Evolutionary conservation across 1,140 invertebrate species (phyloP).

Genomic region (Dinoponera quadriceps): DNA sequence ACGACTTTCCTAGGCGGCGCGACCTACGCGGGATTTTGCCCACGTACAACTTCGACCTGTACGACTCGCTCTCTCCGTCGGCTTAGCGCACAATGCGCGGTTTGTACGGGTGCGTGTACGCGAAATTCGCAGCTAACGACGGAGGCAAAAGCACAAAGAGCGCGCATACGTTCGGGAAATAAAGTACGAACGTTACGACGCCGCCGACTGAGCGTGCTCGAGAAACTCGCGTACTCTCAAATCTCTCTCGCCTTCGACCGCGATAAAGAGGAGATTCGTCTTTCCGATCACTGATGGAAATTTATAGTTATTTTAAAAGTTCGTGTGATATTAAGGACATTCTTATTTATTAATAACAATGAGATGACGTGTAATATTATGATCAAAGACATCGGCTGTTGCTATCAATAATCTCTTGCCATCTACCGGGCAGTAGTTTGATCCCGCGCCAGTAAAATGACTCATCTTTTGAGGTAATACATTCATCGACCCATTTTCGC

Average conservation of each 20-base stretch:
- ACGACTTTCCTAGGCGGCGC: constrained; percentile 66
- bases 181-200: constrained; percentile 19
- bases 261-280: background rate
- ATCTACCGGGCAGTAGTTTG: too few relatives aligned
- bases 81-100: background rate
- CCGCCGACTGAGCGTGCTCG: background rate
- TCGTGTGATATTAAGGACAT: too few relatives aligned
- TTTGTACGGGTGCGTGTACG: background rate
- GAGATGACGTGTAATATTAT: too few relatives aligned
- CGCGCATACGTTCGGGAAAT: constrained; percentile 9
- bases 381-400: too few relatives aligned
- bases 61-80: background rate
- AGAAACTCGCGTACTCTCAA: constrained; percentile 28
- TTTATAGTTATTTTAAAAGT: too few relatives aligned
- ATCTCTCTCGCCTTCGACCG: too few relatives aligned
- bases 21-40: constrained; percentile 63
- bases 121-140: constrained; percentile 31
- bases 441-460: too few relatives aligned
- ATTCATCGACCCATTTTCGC: too few relatives aligned
- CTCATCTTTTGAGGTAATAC: too few relatives aligned
- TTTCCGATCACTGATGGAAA: constrained; percentile 5
- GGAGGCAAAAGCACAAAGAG: constrained; percentile 35
- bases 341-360: too few relatives aligned
- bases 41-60: constrained; percentile 38
- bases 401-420: too few relatives aligned